These are phyloP conservation scores for Paraplagusia blochii DNA, from an alignment of 2,113 vertebrate species.

Conservation along the genomic window DNA sequence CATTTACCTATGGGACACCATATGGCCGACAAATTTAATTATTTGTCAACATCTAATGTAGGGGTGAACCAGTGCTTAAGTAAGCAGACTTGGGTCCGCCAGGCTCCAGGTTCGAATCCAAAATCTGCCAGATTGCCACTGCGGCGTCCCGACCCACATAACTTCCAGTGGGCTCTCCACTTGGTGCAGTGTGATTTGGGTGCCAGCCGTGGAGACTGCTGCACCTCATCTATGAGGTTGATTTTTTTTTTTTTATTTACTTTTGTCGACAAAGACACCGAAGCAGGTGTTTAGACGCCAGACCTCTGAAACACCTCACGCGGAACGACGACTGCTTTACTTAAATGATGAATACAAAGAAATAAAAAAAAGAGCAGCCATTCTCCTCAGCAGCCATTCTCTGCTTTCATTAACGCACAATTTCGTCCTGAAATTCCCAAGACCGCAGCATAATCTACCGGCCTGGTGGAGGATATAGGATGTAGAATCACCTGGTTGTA, in stretches of 20 bases:
- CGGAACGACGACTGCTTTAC: slow-evolving; percentile 35
- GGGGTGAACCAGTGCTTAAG: too few relatives aligned
- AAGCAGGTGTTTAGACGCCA: slow-evolving; percentile 18
- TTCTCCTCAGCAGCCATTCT: slow-evolving; percentile 57
- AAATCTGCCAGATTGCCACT: too few relatives aligned
- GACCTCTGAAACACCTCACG: slow-evolving; percentile 27
- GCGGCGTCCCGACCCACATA: too few relatives aligned
- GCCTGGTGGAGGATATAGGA: slow-evolving; percentile 62
- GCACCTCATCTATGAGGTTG: too few relatives aligned
- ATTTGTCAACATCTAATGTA: too few relatives aligned
- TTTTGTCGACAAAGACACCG: slow-evolving; percentile 14
- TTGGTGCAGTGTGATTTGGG: too few relatives aligned
- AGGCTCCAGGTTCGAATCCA: too few relatives aligned
- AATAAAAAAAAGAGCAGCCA: slow-evolving; percentile 58
- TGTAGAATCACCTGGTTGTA: slow-evolving; percentile 72
- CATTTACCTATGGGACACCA: too few relatives aligned
- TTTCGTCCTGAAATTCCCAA: slow-evolving; percentile 72
- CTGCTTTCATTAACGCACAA: slow-evolving; percentile 74
- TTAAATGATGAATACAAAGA: slow-evolving; percentile 35
- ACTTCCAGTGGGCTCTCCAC: too few relatives aligned
- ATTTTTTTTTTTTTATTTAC: not conserved
- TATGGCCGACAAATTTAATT: too few relatives aligned
- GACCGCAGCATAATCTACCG: slow-evolving; percentile 73
- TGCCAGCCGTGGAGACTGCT: too few relatives aligned
- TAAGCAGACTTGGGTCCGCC: too few relatives aligned